Percentiles rank a stretch among this genome's conserved stretches.
phyloP scores from a whole-genome alignment of 1,140 invertebrate genomes.

The Potamilus streckersoni region DNA sequence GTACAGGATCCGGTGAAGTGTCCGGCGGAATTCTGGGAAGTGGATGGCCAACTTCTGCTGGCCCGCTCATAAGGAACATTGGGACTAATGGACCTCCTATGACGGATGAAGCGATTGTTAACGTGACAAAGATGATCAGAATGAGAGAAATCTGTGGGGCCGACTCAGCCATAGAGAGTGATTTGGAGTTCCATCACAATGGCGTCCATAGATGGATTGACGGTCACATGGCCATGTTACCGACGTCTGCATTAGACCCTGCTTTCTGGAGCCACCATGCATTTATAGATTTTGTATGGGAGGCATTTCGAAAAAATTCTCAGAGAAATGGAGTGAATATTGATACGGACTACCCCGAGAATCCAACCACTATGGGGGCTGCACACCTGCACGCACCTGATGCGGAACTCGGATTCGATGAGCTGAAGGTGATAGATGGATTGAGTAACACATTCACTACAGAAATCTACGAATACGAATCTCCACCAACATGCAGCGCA shows the following conservation, averaged over 20 bases:
- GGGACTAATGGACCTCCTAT: too few relatives aligned
- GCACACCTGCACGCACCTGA: slow-evolving; percentile 30
- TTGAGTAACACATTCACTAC: slow-evolving; percentile 28
- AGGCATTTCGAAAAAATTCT: slow-evolving; percentile 52
- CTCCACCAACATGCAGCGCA: slow-evolving; percentile 22
- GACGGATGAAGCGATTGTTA: too few relatives aligned
- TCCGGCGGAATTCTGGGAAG: too few relatives aligned
- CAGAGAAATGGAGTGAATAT: slow-evolving; percentile 38
- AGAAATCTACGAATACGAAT: slow-evolving; percentile 29
- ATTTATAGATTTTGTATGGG: slow-evolving; percentile 66
- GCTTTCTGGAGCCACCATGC: slow-evolving; percentile 67
- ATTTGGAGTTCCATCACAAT: slow-evolving; percentile 57
- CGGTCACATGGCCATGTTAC: slow-evolving; percentile 52
- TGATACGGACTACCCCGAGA: slow-evolving; percentile 36
- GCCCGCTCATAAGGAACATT: too few relatives aligned
- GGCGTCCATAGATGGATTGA: slow-evolving; percentile 54
- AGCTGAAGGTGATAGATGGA: slow-evolving; percentile 21
- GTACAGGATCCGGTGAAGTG: too few relatives aligned
- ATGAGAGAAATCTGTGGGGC: too few relatives aligned
- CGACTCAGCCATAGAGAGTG: slow-evolving; percentile 25
- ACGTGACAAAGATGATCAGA: too few relatives aligned
- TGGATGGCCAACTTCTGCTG: too few relatives aligned
- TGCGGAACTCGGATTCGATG: slow-evolving; percentile 27
- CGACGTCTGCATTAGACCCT: slow-evolving; percentile 64
- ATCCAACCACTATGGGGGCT: slow-evolving; percentile 29